Base-by-base conservation (phyloP, 2,888 invertebrate species). In the Coelinius sp. region DNA sequence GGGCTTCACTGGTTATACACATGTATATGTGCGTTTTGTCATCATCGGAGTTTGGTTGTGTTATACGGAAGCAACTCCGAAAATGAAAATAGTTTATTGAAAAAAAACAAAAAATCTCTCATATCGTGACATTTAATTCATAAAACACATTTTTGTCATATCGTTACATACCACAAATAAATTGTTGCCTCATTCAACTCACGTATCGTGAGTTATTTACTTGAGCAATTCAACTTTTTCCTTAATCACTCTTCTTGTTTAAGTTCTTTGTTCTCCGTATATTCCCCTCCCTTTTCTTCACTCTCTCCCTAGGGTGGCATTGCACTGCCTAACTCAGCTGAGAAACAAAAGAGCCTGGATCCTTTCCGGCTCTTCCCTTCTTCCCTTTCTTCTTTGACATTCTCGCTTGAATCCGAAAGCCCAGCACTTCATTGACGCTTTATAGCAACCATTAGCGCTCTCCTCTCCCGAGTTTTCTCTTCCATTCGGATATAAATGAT, bases 241-340 rank as follows among this genome's bases (percentile, higher is more conserved):
- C 74, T 73, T 75, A 76, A 77, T 77, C 75, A 77, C 77, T 76
- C 74, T 77, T 76, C 75, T 74, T 72, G 72, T 77, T 68, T 63
- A 66, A 66, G 46, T 71, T 22, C 66, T 68, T 69, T 44, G 66
- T 56, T 52, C 70, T 31, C 27, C 25, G 62, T 68, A 56, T 67
- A 69, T 27, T 25, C 20, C 2, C 24, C 22, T 63, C 62, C 20
- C n/a, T 53, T 14, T 49, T 10, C 14, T 35, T 70, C 68, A 10
- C 44, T 73, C 46, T 44, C 65, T 41, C 71, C 68, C 67, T 65
- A 25, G 52, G 24, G 64, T 63, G 62, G 38, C 38, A 63, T 63
- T 63, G 62, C 38, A 27, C 35, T 14, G 59, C 35, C 59, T 59
- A 59, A 59, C 62, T 14, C 20, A 12, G 62, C 38, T 20, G 14